phyloP scores from a whole-genome alignment of 2,797 vertebrate genomes.

The Hypotaenidia okinawae region DNA sequence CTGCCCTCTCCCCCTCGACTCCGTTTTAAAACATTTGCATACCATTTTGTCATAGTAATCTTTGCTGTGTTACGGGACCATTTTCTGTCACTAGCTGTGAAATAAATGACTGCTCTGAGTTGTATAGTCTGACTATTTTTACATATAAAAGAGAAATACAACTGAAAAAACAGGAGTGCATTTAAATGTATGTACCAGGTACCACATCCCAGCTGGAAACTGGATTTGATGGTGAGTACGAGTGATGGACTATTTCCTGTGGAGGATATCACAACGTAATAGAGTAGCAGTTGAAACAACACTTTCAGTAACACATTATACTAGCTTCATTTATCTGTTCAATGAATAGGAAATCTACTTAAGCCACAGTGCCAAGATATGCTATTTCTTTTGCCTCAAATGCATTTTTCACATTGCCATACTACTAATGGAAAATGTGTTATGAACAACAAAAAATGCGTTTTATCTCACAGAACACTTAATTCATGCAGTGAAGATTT shows the following conservation, averaged over 20 bases:
- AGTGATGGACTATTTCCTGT: constrained; percentile 68
- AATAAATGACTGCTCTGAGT: constrained; percentile 34
- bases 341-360: constrained; percentile 80
- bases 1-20: too few species aligned
- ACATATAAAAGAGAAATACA: constrained; percentile 46
- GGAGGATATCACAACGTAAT: constrained; percentile 63
- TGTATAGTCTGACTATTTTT: constrained; percentile 51
- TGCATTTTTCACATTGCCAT: constrained; percentile 72
- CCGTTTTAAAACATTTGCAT: constrained; percentile 32
- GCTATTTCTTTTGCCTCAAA: constrained; percentile 69
- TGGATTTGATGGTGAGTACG: constrained; percentile 69
- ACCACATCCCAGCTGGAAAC: constrained; percentile 63
- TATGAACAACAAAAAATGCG: constrained; percentile 60
- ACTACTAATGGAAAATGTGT: constrained; percentile 61
- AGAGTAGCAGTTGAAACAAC: constrained; percentile 59
- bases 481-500: constrained; percentile 57
- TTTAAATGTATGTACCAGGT: constrained; percentile 48
- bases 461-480: constrained; percentile 56
- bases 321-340: constrained; percentile 79
- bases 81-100: constrained; percentile 28
- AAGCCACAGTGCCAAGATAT: constrained; percentile 66
- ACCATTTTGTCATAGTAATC: background rate
- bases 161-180: background rate
- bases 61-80: background rate
- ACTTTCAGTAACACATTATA: constrained; percentile 67